phyloP scores from a whole-genome alignment of 2,888 invertebrate genomes.

The Norana najaformis region DNA sequence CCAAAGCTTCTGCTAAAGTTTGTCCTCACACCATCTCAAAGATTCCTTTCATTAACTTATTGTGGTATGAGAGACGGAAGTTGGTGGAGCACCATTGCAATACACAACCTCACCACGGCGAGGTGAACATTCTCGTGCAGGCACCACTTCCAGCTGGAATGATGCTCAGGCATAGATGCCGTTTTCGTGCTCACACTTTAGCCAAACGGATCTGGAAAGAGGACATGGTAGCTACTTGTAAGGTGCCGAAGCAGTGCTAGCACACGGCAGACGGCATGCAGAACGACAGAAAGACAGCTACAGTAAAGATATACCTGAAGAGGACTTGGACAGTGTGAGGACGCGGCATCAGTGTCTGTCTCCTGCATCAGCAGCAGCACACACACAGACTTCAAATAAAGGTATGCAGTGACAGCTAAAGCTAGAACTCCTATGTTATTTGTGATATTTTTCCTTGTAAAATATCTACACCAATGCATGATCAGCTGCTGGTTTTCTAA shows the following conservation, averaged over 20 bases:
- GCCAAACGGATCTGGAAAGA: not conserved
- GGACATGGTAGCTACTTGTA: not conserved
- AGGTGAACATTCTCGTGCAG: not conserved
- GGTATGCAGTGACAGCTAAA: not conserved
- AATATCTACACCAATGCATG: no score
- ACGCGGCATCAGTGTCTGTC: not conserved
- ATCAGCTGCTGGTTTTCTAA: no score
- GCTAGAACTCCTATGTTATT: not conserved
- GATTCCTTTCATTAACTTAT: not conserved
- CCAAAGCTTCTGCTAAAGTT: not conserved
- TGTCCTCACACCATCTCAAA: not conserved
- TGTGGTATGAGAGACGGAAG: not conserved
- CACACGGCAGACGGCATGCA: not conserved
- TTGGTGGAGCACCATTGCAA: no score
- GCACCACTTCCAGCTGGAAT: not conserved
- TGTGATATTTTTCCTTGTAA: no score
- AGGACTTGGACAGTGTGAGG: slow-evolving; percentile 1
- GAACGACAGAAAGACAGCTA: not conserved
- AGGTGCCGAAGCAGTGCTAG: not conserved
- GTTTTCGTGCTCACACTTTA: no score
- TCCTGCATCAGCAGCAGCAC: not conserved
- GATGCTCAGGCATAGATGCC: not conserved
- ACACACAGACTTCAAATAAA: not conserved
- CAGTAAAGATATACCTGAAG: not conserved
- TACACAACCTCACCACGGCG: not conserved